Evolutionary conservation across 2,797 vertebrate genomes (phyloP).

Genomic region (Tadarida brasiliensis): DNA sequence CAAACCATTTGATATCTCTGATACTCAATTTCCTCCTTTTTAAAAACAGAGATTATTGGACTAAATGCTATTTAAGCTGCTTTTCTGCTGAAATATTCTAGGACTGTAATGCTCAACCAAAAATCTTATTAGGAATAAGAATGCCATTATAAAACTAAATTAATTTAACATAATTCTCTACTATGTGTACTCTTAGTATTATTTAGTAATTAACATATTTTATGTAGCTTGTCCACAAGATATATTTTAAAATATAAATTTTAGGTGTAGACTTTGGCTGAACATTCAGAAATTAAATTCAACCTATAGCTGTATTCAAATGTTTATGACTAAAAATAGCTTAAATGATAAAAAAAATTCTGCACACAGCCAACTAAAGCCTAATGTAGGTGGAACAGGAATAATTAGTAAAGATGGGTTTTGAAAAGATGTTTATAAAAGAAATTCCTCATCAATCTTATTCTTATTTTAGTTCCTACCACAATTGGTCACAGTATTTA

Average conservation of each 20-base stretch:
- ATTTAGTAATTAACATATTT: slow-evolving; percentile 13
- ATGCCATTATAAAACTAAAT: neutral
- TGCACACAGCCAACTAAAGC: neutral
- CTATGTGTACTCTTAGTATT: neutral
- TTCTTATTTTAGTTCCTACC: slow-evolving; percentile 30
- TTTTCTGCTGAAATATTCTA: neutral
- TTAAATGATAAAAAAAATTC: slow-evolving; percentile 23
- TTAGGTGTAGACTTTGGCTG: slow-evolving; percentile 45
- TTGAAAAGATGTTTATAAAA: slow-evolving; percentile 64
- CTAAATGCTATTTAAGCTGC: neutral
- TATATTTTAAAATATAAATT: slow-evolving; percentile 46
- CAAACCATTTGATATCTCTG: neutral
- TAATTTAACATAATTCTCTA: slow-evolving; percentile 9
- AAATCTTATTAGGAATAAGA: neutral
- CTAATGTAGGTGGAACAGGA: slow-evolving; percentile 39
- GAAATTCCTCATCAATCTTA: slow-evolving; percentile 55
- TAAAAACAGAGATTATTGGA: neutral
- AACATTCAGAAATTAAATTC: slow-evolving; percentile 45
- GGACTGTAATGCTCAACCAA: neutral
- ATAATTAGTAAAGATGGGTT: slow-evolving; percentile 50
- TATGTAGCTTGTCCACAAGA: neutral
- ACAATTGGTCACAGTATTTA: slow-evolving; percentile 50
- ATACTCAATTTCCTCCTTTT: neutral
- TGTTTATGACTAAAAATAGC: slow-evolving; percentile 45
- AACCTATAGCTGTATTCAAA: slow-evolving; percentile 11